Evolutionary conservation across 2,113 vertebrate species (phyloP).

Genomic region (Scalopus aquaticus): DNA sequence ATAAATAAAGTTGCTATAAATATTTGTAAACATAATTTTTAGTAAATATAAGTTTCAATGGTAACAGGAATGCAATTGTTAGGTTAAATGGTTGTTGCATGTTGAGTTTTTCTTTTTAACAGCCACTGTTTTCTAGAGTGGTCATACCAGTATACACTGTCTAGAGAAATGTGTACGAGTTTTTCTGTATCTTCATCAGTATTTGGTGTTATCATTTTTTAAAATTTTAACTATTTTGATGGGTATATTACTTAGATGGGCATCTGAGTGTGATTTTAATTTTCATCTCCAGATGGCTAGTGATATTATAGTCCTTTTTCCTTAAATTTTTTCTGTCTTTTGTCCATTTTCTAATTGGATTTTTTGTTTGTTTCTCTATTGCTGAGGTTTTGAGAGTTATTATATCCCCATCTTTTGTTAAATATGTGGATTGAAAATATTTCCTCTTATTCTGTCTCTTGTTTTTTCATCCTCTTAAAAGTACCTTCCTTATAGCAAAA

Average conservation of each 20-base stretch:
- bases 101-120: not conserved
- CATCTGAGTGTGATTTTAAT: not conserved
- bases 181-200: not conserved
- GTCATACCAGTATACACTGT: not conserved
- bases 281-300: not conserved
- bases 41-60: not conserved
- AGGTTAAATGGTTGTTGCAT: not conserved
- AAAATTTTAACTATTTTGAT: not conserved
- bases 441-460: not conserved
- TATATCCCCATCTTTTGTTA: not conserved
- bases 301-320: not conserved
- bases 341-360: not conserved
- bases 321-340: not conserved
- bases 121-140: not conserved
- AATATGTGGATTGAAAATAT: not conserved
- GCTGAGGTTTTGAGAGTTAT: not conserved
- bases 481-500: not conserved
- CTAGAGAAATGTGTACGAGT: not conserved
- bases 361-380: not conserved
- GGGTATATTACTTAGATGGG: not conserved
- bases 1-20: not conserved
- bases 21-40: not conserved
- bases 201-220: not conserved
- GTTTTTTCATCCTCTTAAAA: not conserved
- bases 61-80: not conserved